Base-by-base conservation (phyloP, 2,797 vertebrate species). In the Chrysolophus pictus region DNA sequence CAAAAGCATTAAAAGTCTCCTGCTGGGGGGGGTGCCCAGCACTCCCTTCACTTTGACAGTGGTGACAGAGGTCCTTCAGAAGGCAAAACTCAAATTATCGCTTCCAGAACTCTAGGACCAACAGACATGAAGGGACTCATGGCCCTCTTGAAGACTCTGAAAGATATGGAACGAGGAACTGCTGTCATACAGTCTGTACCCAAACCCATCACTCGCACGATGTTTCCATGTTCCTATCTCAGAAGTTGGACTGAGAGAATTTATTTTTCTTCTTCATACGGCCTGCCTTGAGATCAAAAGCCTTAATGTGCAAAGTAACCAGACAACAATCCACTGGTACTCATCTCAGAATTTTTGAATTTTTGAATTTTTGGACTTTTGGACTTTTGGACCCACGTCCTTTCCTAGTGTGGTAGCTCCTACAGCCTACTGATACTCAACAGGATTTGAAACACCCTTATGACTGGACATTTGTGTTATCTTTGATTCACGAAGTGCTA, bases 201-300 rank as follows among this genome's bases (percentile, higher is more conserved):
- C 26, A 35, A 35, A 55, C 23, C 71, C 67, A 41, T 14, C 0
- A 0, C 21, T 47, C 8, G 26, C 7, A 19, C 12, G 24, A 11
- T 0, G 0, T 21, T 24, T 74, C 62, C 28, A 55, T 55, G 29
- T 19, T 55, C 53, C 29, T 31, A 10, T 18, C 29, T 55, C 53
- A 55, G 29, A 55, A 18, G 29, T 31, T 55, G 53, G 29, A 55
- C 23, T 31, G 28, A 31, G 53, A 31, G 3, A 29, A 55, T 55
- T 31, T 58, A 10, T 35, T 64, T 47, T 69, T 39, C 59, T 42
- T 87, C 78, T 64, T 60, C 26, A 51, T 41, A 51, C 35, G 15
- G 9, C 33, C 31, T 60, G 15, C 41, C 55, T 84, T 2, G 2
- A 78, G 71, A 56, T 6, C 11, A 47, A 78, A 39, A 69, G n/a